Evolutionary conservation across 2,888 invertebrate species (phyloP), one percentile per base, ranked within the genome.

Genomic region (Bombylius major): DNA sequence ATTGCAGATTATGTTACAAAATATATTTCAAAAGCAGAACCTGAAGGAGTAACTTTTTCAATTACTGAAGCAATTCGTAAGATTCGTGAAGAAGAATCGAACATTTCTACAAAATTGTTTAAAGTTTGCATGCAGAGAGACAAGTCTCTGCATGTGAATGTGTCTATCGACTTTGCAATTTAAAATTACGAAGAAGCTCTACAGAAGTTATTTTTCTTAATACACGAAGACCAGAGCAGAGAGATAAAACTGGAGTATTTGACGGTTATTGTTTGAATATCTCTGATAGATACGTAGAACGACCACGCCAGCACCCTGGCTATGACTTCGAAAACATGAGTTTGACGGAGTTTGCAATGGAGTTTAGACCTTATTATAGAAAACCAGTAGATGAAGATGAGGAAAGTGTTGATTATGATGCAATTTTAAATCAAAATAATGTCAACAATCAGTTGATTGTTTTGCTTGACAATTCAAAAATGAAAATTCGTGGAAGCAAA

Each of bases 61-160:
- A 23, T 56, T 11, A 55, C 61, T 39, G 59, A 63, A 50, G 65
- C 65, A 39, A 63, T 64, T 32, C 55, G 55, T 49, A 39, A 62
- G 58, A 62, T 61, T 23, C 57, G 58, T 50, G 56, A 61, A 6
- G 62, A 64, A 54, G 62, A 63, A 42, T 33, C 59, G 5, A 56
- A 64, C 47, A 39, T 65, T 34, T 62, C 63, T 31, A 59, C 60
- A 44, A 62, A 63, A 44, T 59, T 67, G 8, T 67, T 67, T 51
- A 60, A 51, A 42, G 58, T 66, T 56, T 67, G 65, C 45, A 66
- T 67, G 65, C 53, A 53, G 63, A 67, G 60, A 56, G 65, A 47
- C 64, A 66, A 63, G 60, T 68, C 12, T 66, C 66, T 52, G 64
- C 66, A 14, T 46, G 53, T 34, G 65, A 68, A 64, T 66, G 64